Evolutionary conservation across 2,113 vertebrate genomes (phyloP).

Genomic region (Erinaceus europaeus): DNA sequence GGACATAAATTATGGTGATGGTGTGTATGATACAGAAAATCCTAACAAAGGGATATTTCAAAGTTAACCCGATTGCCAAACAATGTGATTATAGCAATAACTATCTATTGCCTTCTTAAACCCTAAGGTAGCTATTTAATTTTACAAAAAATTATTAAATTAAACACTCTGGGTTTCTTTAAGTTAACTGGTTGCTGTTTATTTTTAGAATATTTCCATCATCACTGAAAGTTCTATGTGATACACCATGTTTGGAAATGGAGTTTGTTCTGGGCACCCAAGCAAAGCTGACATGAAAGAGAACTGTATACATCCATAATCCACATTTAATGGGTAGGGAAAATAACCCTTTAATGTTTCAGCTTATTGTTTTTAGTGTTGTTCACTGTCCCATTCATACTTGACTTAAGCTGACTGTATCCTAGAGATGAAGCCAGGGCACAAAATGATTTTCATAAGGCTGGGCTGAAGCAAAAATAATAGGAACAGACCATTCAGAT

Average conservation of each 20-base stretch:
- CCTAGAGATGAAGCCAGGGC: not conserved
- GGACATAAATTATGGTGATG: no score
- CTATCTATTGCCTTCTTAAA: no score
- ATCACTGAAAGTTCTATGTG: no score
- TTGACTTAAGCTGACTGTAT: not conserved
- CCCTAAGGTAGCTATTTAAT: no score
- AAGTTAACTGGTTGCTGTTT: no score
- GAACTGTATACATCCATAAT: not conserved
- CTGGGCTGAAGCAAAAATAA: not conserved
- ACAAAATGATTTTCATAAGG: not conserved
- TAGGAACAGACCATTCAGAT: not conserved
- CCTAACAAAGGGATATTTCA: no score
- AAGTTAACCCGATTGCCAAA: no score
- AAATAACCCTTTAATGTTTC: not conserved
- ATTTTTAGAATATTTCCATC: no score
- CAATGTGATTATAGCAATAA: no score
- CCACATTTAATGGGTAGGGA: not conserved
- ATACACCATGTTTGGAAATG: not conserved
- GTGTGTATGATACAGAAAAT: no score
- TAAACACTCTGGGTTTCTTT: no score
- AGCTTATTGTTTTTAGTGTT: not conserved
- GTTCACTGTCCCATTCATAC: not conserved
- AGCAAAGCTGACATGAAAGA: not conserved
- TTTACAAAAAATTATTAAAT: no score
- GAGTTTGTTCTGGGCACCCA: not conserved